Conservation (phyloP, 2,888 invertebrate species). For the Drosophila nr. perissopoda region DNA sequence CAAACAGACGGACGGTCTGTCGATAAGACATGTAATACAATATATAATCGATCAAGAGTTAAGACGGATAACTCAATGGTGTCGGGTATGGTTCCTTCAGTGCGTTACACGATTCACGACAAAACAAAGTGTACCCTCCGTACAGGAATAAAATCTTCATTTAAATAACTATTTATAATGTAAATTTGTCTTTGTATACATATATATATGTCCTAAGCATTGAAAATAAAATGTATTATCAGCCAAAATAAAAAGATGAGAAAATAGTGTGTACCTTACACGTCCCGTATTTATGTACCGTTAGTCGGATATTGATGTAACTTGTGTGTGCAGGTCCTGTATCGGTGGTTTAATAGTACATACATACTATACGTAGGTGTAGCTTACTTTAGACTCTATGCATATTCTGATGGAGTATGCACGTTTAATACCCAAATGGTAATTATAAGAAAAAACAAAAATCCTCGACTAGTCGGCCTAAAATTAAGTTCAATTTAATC, state of each 20-base stretch:
- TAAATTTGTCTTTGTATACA: background rate
- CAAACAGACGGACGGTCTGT: background rate
- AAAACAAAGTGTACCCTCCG: background rate
- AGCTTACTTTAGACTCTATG: slow-evolving; percentile 4
- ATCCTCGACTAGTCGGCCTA: background rate
- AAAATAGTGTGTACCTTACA: slow-evolving; percentile 1
- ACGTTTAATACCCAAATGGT: slow-evolving; percentile 2
- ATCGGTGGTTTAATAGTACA: slow-evolving; percentile 35
- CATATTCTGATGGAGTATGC: background rate
- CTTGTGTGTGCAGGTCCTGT: slow-evolving; percentile 19
- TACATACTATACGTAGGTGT: slow-evolving; percentile 18
- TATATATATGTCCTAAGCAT: too few species aligned
- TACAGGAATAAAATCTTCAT: background rate
- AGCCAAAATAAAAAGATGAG: background rate
- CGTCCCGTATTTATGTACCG: background rate
- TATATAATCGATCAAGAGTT: background rate
- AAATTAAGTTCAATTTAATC: background rate
- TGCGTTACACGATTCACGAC: slow-evolving; percentile 1
- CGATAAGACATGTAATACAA: background rate
- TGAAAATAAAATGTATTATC: background rate
- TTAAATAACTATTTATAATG: background rate
- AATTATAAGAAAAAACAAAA: background rate
- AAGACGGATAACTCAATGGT: background rate
- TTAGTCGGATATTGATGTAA: slow-evolving; percentile 10
- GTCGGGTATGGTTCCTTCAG: background rate